phyloP scores from a whole-genome alignment of 2,888 invertebrate genomes.

The Notocelia uddmanniana region DNA sequence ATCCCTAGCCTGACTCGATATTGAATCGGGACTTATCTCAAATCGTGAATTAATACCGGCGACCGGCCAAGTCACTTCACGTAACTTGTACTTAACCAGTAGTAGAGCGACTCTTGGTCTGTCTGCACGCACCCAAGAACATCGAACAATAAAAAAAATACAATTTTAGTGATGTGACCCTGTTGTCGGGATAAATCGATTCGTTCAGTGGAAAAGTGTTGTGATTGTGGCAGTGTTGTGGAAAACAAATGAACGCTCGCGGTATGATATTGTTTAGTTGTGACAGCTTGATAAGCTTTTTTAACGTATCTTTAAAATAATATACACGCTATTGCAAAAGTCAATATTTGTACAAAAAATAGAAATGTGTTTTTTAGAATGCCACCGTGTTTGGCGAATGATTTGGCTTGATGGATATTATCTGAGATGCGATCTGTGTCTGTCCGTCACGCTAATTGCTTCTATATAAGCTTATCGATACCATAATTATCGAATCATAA shows the following conservation, averaged over 20 bases:
- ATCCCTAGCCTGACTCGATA: constrained; percentile 39
- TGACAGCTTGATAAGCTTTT: constrained; percentile 46
- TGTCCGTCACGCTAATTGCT: constrained; percentile 76
- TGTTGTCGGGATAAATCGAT: constrained; percentile 16
- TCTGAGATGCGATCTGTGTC: constrained; percentile 57
- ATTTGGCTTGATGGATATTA: constrained; percentile 58
- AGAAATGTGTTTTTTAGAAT: constrained; percentile 28
- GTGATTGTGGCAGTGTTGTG: constrained; percentile 57
- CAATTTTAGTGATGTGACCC: constrained; percentile 49
- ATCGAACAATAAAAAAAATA: constrained; percentile 46
- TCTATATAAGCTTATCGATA: constrained; percentile 64
- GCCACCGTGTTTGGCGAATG: constrained; percentile 54
- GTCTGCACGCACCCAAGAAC: constrained; percentile 66
- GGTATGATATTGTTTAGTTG: constrained; percentile 52
- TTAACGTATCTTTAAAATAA: background rate
- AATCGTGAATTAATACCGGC: constrained; percentile 72
- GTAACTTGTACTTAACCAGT: constrained; percentile 60
- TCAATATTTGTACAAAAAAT: constrained; percentile 12
- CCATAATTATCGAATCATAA: constrained; percentile 53
- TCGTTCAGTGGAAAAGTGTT: constrained; percentile 46
- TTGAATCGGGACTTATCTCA: constrained; percentile 60
- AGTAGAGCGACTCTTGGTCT: constrained; percentile 68
- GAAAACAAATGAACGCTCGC: constrained; percentile 53
- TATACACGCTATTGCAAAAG: constrained; percentile 15
- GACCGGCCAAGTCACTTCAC: constrained; percentile 56